phyloP scores from a whole-genome alignment of 2,888 invertebrate genomes.

The Rutpela maculata region DNA sequence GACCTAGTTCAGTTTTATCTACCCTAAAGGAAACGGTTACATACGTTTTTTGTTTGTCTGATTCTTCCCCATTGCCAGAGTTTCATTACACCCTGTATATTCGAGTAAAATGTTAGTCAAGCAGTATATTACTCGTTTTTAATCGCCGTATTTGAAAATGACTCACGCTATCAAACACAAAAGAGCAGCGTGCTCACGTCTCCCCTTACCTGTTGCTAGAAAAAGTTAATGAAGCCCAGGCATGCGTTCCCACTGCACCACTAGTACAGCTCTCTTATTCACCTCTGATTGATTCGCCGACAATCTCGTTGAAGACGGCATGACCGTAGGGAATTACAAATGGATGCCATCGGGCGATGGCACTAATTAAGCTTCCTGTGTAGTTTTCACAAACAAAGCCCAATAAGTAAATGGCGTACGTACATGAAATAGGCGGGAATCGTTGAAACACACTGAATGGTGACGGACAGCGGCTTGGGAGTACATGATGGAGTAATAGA shows the following conservation, averaged over 20 bases:
- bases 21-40: no score
- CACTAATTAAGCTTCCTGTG: conserved; percentile 28
- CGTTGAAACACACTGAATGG: conserved; percentile 35
- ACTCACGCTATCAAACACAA: not conserved
- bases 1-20: no score
- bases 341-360: conserved; percentile 6
- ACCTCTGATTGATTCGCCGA: conserved; percentile 3
- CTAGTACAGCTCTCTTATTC: not conserved
- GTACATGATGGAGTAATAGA: conserved; percentile 49
- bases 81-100: no score
- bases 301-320: conserved; percentile 4
- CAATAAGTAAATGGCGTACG: conserved; percentile 50
- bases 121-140: not conserved
- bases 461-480: conserved; percentile 48
- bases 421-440: conserved; percentile 50
- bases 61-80: no score
- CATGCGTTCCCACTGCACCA: not conserved
- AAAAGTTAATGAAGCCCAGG: not conserved
- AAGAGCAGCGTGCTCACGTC: not conserved
- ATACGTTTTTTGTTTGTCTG: no score
- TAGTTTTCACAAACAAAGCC: conserved; percentile 44
- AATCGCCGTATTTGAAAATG: not conserved
- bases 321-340: not conserved
- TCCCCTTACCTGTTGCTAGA: conserved; percentile 7
- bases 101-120: no score